phyloP scores from a whole-genome alignment of 2,113 vertebrate genomes.

The Engraulis encrasicolus region DNA sequence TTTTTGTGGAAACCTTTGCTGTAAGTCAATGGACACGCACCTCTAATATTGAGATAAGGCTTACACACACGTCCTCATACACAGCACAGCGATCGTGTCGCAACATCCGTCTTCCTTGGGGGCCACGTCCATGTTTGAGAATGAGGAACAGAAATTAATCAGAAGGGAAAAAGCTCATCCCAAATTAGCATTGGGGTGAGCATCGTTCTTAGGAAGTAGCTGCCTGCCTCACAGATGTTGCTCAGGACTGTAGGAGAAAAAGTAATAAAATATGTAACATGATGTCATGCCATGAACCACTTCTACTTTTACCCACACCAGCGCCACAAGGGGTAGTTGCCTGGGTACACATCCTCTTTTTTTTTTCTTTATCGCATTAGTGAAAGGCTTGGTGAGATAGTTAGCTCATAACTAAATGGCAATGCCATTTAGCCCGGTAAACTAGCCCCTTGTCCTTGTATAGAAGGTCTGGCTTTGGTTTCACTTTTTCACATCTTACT shows the following conservation, averaged over 20 bases:
- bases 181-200: neutral
- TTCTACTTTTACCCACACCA: neutral
- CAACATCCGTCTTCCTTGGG: neutral
- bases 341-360: neutral
- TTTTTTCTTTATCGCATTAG: neutral
- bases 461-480: too few species aligned
- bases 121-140: neutral
- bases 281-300: conserved; percentile 1
- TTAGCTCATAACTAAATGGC: neutral
- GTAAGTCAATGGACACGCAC: too few species aligned
- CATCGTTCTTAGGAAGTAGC: neutral
- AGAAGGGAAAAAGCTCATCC: neutral
- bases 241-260: neutral
- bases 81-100: neutral
- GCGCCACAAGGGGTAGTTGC: neutral
- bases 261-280: neutral
- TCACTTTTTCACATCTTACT: too few species aligned
- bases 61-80: neutral
- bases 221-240: neutral
- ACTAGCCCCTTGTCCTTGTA: too few species aligned
- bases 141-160: conserved; percentile 7
- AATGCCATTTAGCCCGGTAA: neutral
- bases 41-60: too few species aligned
- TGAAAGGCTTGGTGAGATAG: neutral
- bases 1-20: too few species aligned